These are phyloP conservation scores for Corythornis madagascariensis DNA, from an alignment of 2,113 vertebrate species.

Conservation along the genomic window DNA sequence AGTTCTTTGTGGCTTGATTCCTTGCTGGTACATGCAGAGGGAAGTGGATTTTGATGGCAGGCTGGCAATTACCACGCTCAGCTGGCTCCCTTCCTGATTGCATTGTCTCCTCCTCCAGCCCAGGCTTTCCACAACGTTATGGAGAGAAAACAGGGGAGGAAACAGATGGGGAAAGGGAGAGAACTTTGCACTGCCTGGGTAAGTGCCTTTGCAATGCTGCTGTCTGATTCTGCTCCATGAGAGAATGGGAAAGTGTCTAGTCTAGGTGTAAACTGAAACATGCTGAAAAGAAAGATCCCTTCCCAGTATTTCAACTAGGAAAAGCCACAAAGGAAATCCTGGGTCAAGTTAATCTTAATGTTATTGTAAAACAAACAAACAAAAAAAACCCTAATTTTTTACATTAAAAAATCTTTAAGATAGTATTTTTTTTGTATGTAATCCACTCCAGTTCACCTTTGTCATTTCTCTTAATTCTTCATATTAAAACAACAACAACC, in stretches of 20 bases:
- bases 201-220: background rate
- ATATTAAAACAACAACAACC: background rate
- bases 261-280: background rate
- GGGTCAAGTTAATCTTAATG: background rate
- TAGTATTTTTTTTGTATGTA: background rate
- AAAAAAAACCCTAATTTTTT: background rate
- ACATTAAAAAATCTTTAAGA: fast-evolving
- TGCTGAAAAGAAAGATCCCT: background rate
- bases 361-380: background rate
- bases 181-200: background rate
- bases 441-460: background rate
- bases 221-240: background rate
- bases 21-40: background rate
- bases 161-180: background rate
- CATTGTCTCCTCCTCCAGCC: background rate
- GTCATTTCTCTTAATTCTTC: background rate
- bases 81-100: background rate
- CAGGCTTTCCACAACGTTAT: background rate
- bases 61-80: background rate
- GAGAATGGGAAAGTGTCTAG: background rate
- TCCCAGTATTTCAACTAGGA: background rate
- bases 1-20: background rate
- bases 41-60: background rate
- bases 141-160: background rate
- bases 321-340: background rate